phyloP scores from a whole-genome alignment of 2,888 invertebrate genomes.

The Agriopis marginaria region DNA sequence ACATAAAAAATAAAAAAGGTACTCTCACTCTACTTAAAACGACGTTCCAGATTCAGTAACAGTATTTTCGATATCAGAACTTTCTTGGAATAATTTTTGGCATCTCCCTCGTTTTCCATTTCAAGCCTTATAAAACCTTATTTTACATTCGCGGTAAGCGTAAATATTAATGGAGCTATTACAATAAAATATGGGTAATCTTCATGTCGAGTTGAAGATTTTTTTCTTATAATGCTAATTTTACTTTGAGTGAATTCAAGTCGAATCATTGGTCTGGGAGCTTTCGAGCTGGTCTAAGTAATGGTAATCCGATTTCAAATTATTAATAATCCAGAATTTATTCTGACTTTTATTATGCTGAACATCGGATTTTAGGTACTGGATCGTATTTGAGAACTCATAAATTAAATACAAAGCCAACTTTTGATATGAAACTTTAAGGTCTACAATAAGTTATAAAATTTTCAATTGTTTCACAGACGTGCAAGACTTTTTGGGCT shows the following conservation, averaged over 20 bases:
- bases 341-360: slow-evolving; percentile 1
- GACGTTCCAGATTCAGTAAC: not conserved
- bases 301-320: slow-evolving; percentile 24
- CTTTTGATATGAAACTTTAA: too few relatives aligned
- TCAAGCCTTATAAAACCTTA: slow-evolving; percentile 25
- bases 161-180: slow-evolving; percentile 33
- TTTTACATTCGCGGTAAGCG: slow-evolving; percentile 25
- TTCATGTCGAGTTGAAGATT: slow-evolving; percentile 24
- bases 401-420: not conserved
- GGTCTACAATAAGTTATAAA: too few relatives aligned
- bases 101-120: slow-evolving; percentile 18
- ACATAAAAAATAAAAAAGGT: not conserved
- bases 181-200: slow-evolving; percentile 34
- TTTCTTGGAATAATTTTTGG: slow-evolving; percentile 9
- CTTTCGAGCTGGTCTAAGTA: slow-evolving; percentile 24
- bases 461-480: too few relatives aligned
- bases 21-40: not conserved
- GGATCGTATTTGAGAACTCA: not conserved
- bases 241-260: slow-evolving; percentile 30
- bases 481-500: too few relatives aligned
- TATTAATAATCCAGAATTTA: not conserved
- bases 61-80: not conserved
- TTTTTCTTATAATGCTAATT: slow-evolving; percentile 22
- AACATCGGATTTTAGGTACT: not conserved
- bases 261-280: slow-evolving; percentile 14